phyloP scores from a whole-genome alignment of 2,113 vertebrate genomes.

The Syrrhaptes paradoxus region DNA sequence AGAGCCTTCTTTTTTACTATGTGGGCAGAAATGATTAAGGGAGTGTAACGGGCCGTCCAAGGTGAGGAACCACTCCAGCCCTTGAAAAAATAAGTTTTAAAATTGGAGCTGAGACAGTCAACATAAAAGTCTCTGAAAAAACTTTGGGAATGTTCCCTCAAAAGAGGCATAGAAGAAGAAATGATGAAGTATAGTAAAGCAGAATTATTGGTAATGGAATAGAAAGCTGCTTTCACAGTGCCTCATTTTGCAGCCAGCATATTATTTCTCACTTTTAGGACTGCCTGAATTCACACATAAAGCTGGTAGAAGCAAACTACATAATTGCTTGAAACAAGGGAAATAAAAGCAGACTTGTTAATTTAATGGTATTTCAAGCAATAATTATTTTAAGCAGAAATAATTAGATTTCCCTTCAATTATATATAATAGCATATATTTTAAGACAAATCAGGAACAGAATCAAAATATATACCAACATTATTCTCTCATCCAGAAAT shows the following conservation, averaged over 20 bases:
- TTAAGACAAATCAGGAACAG: not conserved
- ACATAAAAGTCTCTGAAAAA: not conserved
- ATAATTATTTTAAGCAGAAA: constrained; percentile 38
- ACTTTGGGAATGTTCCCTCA: not conserved
- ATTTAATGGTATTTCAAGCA: constrained; percentile 9
- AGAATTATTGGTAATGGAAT: not conserved
- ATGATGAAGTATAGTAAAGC: not conserved
- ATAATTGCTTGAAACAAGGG: constrained; percentile 11
- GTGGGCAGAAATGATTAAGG: not conserved
- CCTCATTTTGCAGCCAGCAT: not conserved
- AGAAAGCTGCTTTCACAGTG: not conserved
- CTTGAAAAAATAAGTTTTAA: not conserved
- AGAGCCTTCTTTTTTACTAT: not conserved
- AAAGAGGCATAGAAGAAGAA: not conserved
- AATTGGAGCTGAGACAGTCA: not conserved
- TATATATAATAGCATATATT: not conserved
- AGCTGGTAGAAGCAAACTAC: constrained; percentile 1
- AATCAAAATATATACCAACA: not conserved
- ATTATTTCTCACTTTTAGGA: not conserved
- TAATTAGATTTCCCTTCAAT: constrained; percentile 15
- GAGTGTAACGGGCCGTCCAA: not conserved
- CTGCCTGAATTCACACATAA: not conserved
- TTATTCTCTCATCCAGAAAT: not conserved
- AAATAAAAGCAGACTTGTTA: constrained; percentile 38
- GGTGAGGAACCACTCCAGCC: not conserved